A percentile compares a stretch with the other conserved stretches of the same genome.
Conservation (phyloP, 2,888 invertebrate genomes). For the Macrophya annulata region DNA sequence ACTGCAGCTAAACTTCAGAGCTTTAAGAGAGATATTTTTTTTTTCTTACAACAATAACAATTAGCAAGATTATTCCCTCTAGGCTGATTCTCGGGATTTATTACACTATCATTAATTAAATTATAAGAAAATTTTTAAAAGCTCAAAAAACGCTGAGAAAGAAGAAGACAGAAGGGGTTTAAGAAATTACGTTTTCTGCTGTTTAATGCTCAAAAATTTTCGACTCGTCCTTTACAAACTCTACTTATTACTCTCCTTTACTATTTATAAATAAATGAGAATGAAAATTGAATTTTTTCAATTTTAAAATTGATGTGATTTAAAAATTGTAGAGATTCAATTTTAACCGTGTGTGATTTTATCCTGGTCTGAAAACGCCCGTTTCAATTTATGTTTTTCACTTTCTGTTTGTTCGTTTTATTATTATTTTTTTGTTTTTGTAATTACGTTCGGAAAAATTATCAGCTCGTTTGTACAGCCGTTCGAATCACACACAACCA, state of each 20-base stretch:
- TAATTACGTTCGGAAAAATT: not conserved
- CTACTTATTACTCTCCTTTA: not conserved
- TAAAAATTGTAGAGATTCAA: not conserved
- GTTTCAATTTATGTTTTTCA: not conserved
- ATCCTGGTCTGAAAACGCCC: not conserved
- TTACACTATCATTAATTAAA: not conserved
- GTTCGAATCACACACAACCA: slow-evolving; percentile 2
- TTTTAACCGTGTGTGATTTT: not conserved
- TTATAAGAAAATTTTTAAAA: not conserved
- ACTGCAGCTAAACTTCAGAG: not conserved
- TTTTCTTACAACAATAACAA: slow-evolving; percentile 16
- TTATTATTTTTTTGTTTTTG: not conserved
- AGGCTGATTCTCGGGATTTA: not conserved
- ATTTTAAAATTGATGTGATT: not conserved
- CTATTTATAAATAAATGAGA: not conserved
- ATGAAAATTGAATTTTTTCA: not conserved
- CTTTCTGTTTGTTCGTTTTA: not conserved
- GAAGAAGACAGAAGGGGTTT: not conserved
- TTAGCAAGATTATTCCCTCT: slow-evolving; percentile 13
- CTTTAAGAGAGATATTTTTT: slow-evolving; percentile 7
- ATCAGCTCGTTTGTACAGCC: slow-evolving; percentile 26
- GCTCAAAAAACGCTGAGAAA: not conserved
- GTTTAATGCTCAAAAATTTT: not conserved
- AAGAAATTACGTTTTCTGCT: not conserved
- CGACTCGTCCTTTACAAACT: not conserved